These are phyloP conservation scores for Amphibalanus amphitrite DNA, from an alignment of 1,140 invertebrate species.

Conservation along the genomic window DNA sequence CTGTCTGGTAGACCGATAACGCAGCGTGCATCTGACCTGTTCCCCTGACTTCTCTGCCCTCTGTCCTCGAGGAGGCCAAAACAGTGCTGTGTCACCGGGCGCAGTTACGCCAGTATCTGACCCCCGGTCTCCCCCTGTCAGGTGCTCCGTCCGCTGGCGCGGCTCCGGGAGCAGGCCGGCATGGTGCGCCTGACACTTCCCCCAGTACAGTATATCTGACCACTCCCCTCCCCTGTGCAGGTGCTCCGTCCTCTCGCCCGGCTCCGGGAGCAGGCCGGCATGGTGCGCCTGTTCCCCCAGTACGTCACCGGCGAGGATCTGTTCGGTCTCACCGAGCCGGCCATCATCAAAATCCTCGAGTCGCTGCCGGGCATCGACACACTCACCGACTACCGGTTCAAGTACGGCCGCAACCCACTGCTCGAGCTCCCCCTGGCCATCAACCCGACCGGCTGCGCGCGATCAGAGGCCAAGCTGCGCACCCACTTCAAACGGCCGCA, in stretches of 20 bases:
- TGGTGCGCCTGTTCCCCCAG: conserved; percentile 79
- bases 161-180: conserved; percentile 50
- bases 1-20: too few relatives aligned
- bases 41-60: too few relatives aligned
- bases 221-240: too few relatives aligned
- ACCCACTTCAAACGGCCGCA: conserved; percentile 61
- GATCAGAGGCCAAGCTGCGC: conserved; percentile 69
- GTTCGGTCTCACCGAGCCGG: conserved; percentile 89
- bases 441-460: conserved; percentile 86
- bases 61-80: too few relatives aligned
- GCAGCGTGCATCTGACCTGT: too few relatives aligned
- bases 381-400: conserved; percentile 86
- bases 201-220: too few relatives aligned
- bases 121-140: conserved; percentile 20
- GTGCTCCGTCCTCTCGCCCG: conserved; percentile 66
- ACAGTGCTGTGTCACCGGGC: too few relatives aligned
- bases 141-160: conserved; percentile 64
- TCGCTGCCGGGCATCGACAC: conserved; percentile 73
- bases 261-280: conserved; percentile 51
- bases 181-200: conserved; percentile 75
- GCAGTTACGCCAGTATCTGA: too few relatives aligned
- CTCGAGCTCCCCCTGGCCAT: conserved; percentile 89
- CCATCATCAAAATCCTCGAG: conserved; percentile 38
- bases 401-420: conserved; percentile 83
- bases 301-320: conserved; percentile 90